Evolutionary conservation across 2,888 invertebrate species (phyloP).

Genomic region (Amiota minor): DNA sequence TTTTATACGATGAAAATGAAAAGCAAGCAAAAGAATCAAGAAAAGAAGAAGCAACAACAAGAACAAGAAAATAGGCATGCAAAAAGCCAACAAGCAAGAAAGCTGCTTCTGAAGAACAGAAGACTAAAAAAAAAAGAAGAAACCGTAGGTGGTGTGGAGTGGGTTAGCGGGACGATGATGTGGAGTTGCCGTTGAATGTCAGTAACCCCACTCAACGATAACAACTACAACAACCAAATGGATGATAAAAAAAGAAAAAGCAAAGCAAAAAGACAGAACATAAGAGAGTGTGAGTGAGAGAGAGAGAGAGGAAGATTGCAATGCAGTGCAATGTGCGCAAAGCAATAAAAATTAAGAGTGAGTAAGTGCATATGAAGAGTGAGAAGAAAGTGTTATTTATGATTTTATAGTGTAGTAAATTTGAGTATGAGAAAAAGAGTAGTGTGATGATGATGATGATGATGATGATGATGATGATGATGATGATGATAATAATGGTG

Average conservation of each 20-base stretch:
- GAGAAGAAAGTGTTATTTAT: neutral
- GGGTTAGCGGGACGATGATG: neutral
- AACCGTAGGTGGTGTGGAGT: neutral
- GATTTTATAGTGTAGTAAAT: neutral
- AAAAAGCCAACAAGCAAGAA: constrained; percentile 7
- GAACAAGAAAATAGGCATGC: constrained; percentile 2
- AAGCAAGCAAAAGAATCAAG: constrained; percentile 7
- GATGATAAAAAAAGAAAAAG: constrained; percentile 1
- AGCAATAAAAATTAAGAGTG: neutral
- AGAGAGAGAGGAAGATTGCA: neutral
- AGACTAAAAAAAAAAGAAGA: neutral
- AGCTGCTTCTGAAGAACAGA: neutral
- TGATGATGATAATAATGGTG: too few relatives aligned
- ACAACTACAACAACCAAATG: constrained; percentile 36
- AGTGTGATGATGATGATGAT: neutral
- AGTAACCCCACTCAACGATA: constrained; percentile 64
- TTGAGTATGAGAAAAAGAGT: too few relatives aligned
- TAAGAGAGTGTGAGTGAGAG: neutral
- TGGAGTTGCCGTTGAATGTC: constrained; percentile 56
- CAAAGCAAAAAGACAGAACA: constrained; percentile 5
- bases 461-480: too few relatives aligned
- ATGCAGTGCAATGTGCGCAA: constrained; percentile 1
- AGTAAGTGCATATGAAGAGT: neutral
- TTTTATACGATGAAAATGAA: neutral
- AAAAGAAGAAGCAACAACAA: neutral